phyloP scores from a whole-genome alignment of 1,140 invertebrate species.

The Caligus rogercresseyi region DNA sequence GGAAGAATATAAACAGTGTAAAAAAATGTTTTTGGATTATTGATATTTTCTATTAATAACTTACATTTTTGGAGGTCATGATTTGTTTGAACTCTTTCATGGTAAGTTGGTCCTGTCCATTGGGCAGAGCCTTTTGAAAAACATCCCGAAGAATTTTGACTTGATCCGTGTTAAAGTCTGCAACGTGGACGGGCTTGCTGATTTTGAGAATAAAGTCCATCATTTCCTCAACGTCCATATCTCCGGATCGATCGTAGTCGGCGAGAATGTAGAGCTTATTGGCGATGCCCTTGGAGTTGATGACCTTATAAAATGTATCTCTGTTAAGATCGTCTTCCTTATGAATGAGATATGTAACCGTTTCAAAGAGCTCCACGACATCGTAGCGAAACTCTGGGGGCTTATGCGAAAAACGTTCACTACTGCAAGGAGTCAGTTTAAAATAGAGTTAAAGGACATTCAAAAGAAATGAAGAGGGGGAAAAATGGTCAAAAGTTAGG shows the following conservation, averaged over 20 bases:
- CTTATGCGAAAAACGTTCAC: not conserved
- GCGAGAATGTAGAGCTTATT: conserved; percentile 1
- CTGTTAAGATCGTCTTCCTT: not conserved
- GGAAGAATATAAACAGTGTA: too few species aligned
- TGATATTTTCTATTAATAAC: too few species aligned
- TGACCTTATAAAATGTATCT: not conserved
- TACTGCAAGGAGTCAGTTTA: not conserved
- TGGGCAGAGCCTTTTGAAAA: not conserved
- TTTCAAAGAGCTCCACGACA: not conserved
- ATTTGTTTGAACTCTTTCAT: conserved; percentile 2
- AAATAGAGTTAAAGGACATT: not conserved
- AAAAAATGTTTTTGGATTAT: too few species aligned
- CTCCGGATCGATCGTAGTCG: not conserved
- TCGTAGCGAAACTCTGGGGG: not conserved
- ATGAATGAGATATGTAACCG: not conserved
- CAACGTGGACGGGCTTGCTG: not conserved
- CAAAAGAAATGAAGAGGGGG: not conserved
- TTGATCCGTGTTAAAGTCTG: not conserved
- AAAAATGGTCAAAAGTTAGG: too few species aligned
- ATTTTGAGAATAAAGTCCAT: not conserved
- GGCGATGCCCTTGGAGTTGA: conserved; percentile 1
- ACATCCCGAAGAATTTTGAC: not conserved
- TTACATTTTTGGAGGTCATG: conserved; percentile 3
- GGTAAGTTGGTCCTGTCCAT: not conserved
- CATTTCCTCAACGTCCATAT: not conserved